Percentiles rank a stretch among this genome's conserved stretches.
These are phyloP conservation scores for Sarcoramphus papa DNA, from an alignment of 2,797 vertebrate species.

Conservation along the genomic window DNA sequence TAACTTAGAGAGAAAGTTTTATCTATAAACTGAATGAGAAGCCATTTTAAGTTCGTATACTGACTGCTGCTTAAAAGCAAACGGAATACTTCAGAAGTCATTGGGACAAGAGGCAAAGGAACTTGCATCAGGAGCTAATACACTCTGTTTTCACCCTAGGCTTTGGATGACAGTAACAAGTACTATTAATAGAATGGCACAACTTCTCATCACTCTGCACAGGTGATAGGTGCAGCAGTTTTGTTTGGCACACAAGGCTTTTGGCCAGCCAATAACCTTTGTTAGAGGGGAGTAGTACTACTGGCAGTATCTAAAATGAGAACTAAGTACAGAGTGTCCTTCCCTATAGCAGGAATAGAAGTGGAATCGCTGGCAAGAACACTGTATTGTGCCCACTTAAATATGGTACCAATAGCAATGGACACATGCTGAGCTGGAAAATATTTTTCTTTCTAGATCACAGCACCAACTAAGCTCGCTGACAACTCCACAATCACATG, in stretches of 20 bases:
- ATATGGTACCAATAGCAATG: conserved; percentile 47
- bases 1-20: neutral
- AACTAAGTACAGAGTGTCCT: conserved; percentile 68
- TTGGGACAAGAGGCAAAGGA: neutral
- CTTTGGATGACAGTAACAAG: neutral
- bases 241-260: neutral
- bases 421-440: conserved; percentile 70
- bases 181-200: neutral
- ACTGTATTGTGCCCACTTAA: conserved; percentile 55
- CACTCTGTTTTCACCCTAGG: neutral
- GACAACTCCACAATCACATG: conserved; percentile 43
- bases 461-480: conserved; percentile 35
- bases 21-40: neutral
- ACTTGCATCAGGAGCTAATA: neutral
- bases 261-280: conserved; percentile 34
- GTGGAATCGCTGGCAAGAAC: conserved; percentile 65
- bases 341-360: conserved; percentile 71
- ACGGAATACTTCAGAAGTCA: neutral
- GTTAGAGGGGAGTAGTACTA: neutral
- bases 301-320: conserved; percentile 54
- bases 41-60: neutral
- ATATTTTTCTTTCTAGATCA: conserved; percentile 74
- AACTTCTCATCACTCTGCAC: neutral
- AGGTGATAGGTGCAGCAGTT: conserved; percentile 23
- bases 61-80: neutral